A percentile compares a stretch with the other conserved stretches of the same genome.
Conservation (phyloP, 2,888 invertebrate genomes). For the Xanthia togata region DNA sequence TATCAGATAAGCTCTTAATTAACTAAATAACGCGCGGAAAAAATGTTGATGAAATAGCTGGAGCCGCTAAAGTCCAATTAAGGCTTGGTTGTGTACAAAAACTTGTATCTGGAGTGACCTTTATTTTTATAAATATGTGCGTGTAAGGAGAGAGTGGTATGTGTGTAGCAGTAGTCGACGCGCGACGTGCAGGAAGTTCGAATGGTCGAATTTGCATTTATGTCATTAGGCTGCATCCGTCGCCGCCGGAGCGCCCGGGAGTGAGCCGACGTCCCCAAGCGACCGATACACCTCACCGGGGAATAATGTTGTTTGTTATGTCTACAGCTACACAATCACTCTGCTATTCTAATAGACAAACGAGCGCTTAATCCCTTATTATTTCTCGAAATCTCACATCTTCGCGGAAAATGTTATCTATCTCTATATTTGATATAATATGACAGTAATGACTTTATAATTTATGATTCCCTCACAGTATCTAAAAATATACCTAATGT, state of each 20-base stretch:
- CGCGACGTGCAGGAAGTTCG: slow-evolving; percentile 80
- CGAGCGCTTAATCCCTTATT: slow-evolving; percentile 11
- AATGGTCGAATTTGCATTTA: slow-evolving; percentile 88
- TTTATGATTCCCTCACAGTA: slow-evolving; percentile 3
- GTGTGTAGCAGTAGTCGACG: slow-evolving; percentile 53
- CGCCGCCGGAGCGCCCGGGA: slow-evolving; percentile 42
- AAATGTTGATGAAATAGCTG: slow-evolving; percentile 77
- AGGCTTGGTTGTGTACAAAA: slow-evolving; percentile 72
- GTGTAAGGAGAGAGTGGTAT: slow-evolving; percentile 57
- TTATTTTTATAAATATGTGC: slow-evolving; percentile 68
- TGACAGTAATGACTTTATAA: slow-evolving; percentile 7
- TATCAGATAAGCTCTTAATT: slow-evolving; percentile 77
- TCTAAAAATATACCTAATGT: background rate
- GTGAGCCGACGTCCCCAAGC: slow-evolving; percentile 38
- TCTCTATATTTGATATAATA: background rate
- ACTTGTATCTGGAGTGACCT: slow-evolving; percentile 46
- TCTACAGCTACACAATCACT: slow-evolving; percentile 35
- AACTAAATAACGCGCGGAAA: slow-evolving; percentile 73
- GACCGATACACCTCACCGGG: slow-evolving; percentile 51
- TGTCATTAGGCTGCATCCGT: slow-evolving; percentile 86
- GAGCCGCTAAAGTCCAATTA: slow-evolving; percentile 75
- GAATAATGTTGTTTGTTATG: slow-evolving; percentile 40
- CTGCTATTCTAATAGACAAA: slow-evolving; percentile 13
- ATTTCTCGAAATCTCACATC: background rate
- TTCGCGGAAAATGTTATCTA: background rate